Evolutionary conservation across 2,888 invertebrate species (phyloP), one percentile per base, ranked within the genome.

Genomic region (Cephalotes varians): DNA sequence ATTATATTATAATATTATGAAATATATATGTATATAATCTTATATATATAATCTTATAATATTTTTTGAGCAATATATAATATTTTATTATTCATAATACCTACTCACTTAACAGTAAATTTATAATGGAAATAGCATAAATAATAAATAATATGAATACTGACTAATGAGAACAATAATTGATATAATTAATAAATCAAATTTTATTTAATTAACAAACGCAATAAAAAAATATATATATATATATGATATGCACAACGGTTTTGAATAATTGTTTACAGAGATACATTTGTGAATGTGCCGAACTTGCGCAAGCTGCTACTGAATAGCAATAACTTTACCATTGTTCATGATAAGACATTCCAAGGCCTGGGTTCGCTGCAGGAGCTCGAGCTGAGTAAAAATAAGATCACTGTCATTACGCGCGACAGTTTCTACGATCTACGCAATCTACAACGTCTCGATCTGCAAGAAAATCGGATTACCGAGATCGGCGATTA

Each of bases 311-410:
- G 96, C 90, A 96, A 97, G 86, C 96, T 99, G 56, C 96, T 96
- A 86, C 95, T 99, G 73, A 98, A 98, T 90, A 97, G 97, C 93
- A 99, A 99, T 95, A 97, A 97, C 93, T 96, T 99, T 88, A 97
- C 97, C 85, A 96, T 96, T 49, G 96, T 98, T 86, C 98, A 98
- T 90, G 98, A 98, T 86, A 97, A 97, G 85, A 97, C 99, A 31
- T 98, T 98, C 92, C 96, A 96, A 89, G 96, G 97, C 88, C 95
- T 98, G 93, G 96, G 96, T 76, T 96, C 97, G 91, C 95, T 99
- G 74, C 96, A 97, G 74, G 97, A 97, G 91, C 95, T 99, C 89
- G 98, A 98, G 94, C 95, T 99, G 92, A 97, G 97, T 93, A 96
- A 96, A 92, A 98, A 97, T 95, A 96, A 96, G 93, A 96, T 98